A percentile compares a stretch with the other conserved stretches of the same genome.
These are phyloP conservation scores for Remorina albescens DNA, from an alignment of 2,797 vertebrate genomes.

Conservation along the genomic window DNA sequence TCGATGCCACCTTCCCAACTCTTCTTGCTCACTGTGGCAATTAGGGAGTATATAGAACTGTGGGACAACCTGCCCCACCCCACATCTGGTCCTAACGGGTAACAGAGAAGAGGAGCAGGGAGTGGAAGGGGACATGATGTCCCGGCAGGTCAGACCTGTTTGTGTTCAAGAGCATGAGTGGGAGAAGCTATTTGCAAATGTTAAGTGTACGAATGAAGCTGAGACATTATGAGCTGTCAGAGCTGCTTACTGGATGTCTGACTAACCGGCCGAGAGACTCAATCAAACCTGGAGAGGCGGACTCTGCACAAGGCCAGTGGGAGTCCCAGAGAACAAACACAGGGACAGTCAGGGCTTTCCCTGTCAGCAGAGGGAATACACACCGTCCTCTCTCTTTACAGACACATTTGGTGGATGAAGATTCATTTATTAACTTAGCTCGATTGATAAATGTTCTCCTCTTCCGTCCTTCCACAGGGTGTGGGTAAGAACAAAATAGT, in stretches of 20 bases:
- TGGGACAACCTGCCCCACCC: slow-evolving; percentile 21
- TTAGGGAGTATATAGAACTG: slow-evolving; percentile 4
- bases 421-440: not conserved
- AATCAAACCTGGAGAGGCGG: slow-evolving; percentile 11
- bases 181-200: slow-evolving; percentile 38
- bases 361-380: slow-evolving; percentile 4
- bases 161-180: slow-evolving; percentile 16
- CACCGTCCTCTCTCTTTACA: slow-evolving; percentile 17
- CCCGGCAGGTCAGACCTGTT: slow-evolving; percentile 4
- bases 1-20: slow-evolving; percentile 35
- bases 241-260: slow-evolving; percentile 29
- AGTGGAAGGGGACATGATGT: slow-evolving; percentile 31
- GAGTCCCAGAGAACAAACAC: slow-evolving; percentile 45
- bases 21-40: not conserved
- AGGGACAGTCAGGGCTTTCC: slow-evolving; percentile 10
- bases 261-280: slow-evolving; percentile 35
- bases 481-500: slow-evolving; percentile 99
- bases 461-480: slow-evolving; percentile 83
- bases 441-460: not conserved
- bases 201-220: slow-evolving; percentile 21
- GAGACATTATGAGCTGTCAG: slow-evolving; percentile 55
- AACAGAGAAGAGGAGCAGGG: slow-evolving; percentile 12
- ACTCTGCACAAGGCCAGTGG: slow-evolving; percentile 34
- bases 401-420: not conserved
- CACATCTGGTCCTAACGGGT: not conserved